Evolutionary conservation across 1,140 invertebrate species (phyloP), one percentile per base, ranked within the genome.

Genomic region (Drosophila equinoxialis): DNA sequence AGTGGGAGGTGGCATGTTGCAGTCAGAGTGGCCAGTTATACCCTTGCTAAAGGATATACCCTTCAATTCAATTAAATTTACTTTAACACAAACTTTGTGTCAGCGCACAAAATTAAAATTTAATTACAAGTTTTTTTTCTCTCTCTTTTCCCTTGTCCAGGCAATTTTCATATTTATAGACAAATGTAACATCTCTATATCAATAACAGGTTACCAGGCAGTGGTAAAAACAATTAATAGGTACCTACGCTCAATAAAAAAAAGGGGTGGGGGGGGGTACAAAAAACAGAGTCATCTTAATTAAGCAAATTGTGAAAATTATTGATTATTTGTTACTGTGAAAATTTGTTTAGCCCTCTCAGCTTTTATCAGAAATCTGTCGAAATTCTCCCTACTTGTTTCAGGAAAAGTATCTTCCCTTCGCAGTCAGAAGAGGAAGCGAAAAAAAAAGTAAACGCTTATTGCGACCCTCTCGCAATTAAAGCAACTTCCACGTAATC

Each of bases 401-500:
- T 5, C 3, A 14, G 45, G 14, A 20, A 20, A 48, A 48, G 45
- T 48, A 48, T 51, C 10, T 51, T 51, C 8, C 10, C 7, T 20
- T 51, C 17, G 20, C 7, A 23, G 17, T 11, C 8, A 5, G 37
- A 4, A 5, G 35, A 11, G 35, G 35, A 11, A 37, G 8, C 1
- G 37, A 39, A 13, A 13, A 23, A 11, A 8, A 20, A 51, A 20
- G 10, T 48, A 8, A 48, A 51, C 45, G 45, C 45, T 51, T 51
- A 8, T 23, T 11, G 45, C 17, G 17, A 23, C 45, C 45, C 20
- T 51, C 45, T 51, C 17, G 17, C 45, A 51, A 51, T 51, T 51
- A 51, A 23, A 51, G 45, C 45, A 51, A 51, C 45, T 51, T 51
- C 17, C 45, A 51, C 45, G 45, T 51, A 51, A 51, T 51, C 45